phyloP scores from a whole-genome alignment of 2,888 invertebrate genomes.

The Catocala fraxini region DNA sequence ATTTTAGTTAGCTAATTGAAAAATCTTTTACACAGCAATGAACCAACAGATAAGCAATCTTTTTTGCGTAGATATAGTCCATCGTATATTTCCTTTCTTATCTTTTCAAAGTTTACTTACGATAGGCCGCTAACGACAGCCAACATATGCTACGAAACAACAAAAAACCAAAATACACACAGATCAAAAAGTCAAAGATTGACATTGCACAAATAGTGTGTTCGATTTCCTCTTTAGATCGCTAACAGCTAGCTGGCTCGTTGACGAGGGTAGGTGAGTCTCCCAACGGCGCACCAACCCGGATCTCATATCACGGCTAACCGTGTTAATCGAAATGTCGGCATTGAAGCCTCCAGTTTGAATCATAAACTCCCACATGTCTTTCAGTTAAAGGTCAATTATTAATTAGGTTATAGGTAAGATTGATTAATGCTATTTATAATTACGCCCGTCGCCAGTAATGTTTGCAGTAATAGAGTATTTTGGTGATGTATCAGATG shows the following conservation, averaged over 20 bases:
- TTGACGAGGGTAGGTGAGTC: slow-evolving; percentile 29
- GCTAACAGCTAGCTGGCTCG: background rate
- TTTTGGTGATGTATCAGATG: too few relatives aligned
- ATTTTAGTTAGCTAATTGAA: too few relatives aligned
- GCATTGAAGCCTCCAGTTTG: slow-evolving; percentile 5
- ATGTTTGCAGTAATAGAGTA: too few relatives aligned
- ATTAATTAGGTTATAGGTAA: background rate
- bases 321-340: slow-evolving; percentile 34
- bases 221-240: background rate
- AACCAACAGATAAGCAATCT: too few relatives aligned
- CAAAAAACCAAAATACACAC: too few relatives aligned
- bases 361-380: slow-evolving; percentile 1
- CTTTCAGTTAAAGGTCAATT: slow-evolving; percentile 6
- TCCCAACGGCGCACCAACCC: background rate
- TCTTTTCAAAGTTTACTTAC: too few relatives aligned
- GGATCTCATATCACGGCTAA: slow-evolving; percentile 20
- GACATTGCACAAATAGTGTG: background rate
- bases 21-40: too few relatives aligned
- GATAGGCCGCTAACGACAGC: too few relatives aligned
- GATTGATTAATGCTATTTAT: background rate
- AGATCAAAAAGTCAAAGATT: background rate
- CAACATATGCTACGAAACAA: too few relatives aligned
- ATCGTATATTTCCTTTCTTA: too few relatives aligned
- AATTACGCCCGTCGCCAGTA: too few relatives aligned
- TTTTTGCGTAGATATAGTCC: too few relatives aligned